Conservation (phyloP, 2,888 invertebrate genomes). For the Lottia scabra region DNA sequence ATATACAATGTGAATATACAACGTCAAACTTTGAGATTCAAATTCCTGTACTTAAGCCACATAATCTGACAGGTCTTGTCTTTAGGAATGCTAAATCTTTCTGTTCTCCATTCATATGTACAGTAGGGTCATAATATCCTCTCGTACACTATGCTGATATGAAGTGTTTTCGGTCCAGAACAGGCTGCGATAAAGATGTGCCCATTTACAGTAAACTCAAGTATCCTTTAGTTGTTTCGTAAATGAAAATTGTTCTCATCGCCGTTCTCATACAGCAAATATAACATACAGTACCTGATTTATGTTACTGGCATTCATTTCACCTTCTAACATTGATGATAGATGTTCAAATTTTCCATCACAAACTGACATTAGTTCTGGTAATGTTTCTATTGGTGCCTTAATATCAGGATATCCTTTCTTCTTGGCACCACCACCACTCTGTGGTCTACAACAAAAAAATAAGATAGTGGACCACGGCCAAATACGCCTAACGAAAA, state of each 20-base stretch:
- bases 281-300: constrained; percentile 76
- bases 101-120: too few species aligned
- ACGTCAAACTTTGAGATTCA: too few species aligned
- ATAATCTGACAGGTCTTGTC: too few species aligned
- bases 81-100: too few species aligned
- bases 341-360: constrained; percentile 75
- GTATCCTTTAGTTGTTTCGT: not conserved
- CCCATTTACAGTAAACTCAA: not conserved
- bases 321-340: constrained; percentile 75
- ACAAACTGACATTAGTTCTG: constrained; percentile 74
- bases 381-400: constrained; percentile 69
- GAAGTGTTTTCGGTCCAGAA: too few species aligned
- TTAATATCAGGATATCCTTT: constrained; percentile 34
- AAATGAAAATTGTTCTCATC: not conserved
- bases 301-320: constrained; percentile 79
- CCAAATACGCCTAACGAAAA: too few species aligned
- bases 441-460: constrained; percentile 23
- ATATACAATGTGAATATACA: too few species aligned
- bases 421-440: constrained; percentile 28
- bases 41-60: too few species aligned
- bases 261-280: not conserved
- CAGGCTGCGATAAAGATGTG: too few species aligned
- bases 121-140: too few species aligned
- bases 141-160: too few species aligned
- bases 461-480: too few species aligned